These are phyloP conservation scores for Ceratina calcarata DNA, from an alignment of 1,140 invertebrate genomes.

Conservation along the genomic window DNA sequence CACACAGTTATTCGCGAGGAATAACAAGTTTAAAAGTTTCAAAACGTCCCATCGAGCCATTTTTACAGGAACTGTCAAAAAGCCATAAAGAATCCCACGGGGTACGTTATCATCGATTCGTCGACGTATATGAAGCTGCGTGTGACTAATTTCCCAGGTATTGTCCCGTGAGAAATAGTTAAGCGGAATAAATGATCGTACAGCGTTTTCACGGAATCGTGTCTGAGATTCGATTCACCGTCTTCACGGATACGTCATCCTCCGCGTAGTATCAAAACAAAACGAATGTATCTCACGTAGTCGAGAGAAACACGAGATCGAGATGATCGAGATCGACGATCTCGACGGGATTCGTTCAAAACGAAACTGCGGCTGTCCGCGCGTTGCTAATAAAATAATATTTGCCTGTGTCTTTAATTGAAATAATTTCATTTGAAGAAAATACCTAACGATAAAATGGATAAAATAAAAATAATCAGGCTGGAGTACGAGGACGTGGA, in stretches of 20 bases:
- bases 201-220: conserved; percentile 15
- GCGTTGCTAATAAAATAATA: not conserved
- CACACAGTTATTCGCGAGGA: conserved; percentile 16
- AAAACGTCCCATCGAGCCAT: conserved; percentile 34
- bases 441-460: not conserved
- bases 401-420: not conserved
- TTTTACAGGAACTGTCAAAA: conserved; percentile 50
- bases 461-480: conserved; percentile 31
- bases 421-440: no score
- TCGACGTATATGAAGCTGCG: not conserved
- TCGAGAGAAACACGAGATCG: not conserved
- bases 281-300: conserved; percentile 13
- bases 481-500: conserved; percentile 66
- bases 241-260: conserved; percentile 34
- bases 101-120: not conserved
- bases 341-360: conserved; percentile 6
- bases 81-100: conserved; percentile 45
- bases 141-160: not conserved
- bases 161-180: not conserved
- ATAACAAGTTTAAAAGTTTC: conserved; percentile 21
- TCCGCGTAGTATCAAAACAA: conserved; percentile 43
- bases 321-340: not conserved
- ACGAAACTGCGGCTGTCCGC: not conserved
- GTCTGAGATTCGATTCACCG: conserved; percentile 14
- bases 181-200: not conserved